Conservation (phyloP, 2,888 invertebrate genomes). For the Hyposoter didymator region DNA sequence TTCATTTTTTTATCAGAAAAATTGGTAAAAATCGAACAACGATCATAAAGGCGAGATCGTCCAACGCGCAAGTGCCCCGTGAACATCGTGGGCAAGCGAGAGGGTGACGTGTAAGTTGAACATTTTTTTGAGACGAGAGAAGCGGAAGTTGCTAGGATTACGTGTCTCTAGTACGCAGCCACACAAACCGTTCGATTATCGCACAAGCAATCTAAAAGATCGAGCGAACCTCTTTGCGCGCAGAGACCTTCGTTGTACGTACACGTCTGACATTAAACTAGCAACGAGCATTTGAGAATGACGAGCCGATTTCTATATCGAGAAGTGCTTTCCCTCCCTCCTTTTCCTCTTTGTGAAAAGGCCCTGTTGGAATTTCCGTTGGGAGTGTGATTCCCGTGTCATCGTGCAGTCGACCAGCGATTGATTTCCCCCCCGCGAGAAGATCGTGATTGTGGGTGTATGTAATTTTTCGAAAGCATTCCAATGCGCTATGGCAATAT, state of each 20-base stretch:
- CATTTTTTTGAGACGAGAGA: slow-evolving; percentile 36
- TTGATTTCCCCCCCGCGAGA: slow-evolving; percentile 27
- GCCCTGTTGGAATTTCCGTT: slow-evolving; percentile 55
- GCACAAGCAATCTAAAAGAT: slow-evolving; percentile 43
- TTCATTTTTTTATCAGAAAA: neutral
- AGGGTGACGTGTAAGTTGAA: slow-evolving; percentile 31
- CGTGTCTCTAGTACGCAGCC: slow-evolving; percentile 36
- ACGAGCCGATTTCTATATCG: slow-evolving; percentile 55
- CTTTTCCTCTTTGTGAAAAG: slow-evolving; percentile 2
- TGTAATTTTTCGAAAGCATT: slow-evolving; percentile 26
- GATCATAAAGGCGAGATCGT: neutral
- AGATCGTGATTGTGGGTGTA: slow-evolving; percentile 5
- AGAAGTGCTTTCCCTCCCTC: neutral
- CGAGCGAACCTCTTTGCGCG: slow-evolving; percentile 28
- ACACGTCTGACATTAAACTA: slow-evolving; percentile 49
- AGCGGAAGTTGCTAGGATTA: slow-evolving; percentile 61
- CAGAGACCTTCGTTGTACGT: slow-evolving; percentile 30
- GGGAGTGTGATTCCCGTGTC: slow-evolving; percentile 15
- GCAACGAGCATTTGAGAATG: slow-evolving; percentile 54
- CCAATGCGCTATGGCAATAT: neutral
- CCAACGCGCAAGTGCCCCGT: slow-evolving; percentile 1
- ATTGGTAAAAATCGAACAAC: neutral
- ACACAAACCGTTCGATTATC: slow-evolving; percentile 52
- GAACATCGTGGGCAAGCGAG: slow-evolving; percentile 1
- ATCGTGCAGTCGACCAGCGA: slow-evolving; percentile 12